These are phyloP conservation scores for Caenorhabditis panamensis DNA, from an alignment of 2,888 invertebrate genomes.

Conservation along the genomic window DNA sequence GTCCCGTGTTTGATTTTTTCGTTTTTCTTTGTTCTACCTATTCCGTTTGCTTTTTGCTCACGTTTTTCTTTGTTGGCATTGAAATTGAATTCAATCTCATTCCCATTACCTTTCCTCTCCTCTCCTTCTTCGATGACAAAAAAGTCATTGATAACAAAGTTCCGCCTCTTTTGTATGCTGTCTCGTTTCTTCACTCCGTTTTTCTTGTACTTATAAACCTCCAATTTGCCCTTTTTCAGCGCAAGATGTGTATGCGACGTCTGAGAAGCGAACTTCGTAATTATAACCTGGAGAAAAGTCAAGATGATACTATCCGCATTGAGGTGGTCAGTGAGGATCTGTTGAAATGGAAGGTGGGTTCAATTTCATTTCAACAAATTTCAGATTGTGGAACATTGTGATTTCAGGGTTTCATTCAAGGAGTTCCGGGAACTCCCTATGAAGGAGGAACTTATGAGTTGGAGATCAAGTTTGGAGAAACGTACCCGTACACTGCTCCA, in stretches of 20 bases:
- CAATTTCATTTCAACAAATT: neutral
- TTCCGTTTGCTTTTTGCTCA: no score
- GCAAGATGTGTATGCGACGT: neutral
- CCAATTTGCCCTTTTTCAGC: no score
- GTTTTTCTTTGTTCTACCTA: neutral
- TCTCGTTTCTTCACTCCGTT: no score
- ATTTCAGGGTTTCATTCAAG: conserved; percentile 19
- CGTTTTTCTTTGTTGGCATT: no score
- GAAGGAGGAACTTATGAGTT: conserved; percentile 25
- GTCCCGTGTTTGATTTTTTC: neutral
- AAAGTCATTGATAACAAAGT: neutral
- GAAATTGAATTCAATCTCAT: no score
- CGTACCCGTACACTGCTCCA: conserved; percentile 10
- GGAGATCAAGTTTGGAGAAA: conserved; percentile 17
- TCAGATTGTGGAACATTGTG: neutral
- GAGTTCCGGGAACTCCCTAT: conserved; percentile 22
- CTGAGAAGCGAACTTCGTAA: conserved; percentile 1
- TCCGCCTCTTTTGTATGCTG: no score
- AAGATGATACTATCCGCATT: neutral
- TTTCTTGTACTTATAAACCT: no score
- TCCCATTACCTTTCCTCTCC: no score
- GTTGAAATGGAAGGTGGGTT: neutral
- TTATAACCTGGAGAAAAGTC: neutral
- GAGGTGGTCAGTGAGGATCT: neutral
- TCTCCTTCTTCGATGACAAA: no score